Evolutionary conservation across 2,888 invertebrate species (phyloP).

Genomic region (Drosophila neotestacea): DNA sequence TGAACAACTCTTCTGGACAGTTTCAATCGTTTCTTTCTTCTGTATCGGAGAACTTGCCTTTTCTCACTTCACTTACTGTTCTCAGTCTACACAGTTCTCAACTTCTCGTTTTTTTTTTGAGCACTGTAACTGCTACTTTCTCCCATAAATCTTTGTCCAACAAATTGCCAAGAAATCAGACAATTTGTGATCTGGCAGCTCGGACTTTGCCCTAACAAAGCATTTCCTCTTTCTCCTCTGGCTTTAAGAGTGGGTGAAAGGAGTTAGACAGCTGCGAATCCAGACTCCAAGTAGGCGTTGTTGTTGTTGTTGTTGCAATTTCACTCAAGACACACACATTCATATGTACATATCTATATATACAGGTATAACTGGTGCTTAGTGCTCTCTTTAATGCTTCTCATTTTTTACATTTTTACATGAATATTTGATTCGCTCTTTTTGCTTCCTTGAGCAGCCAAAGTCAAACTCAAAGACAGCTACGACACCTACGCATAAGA

Average conservation of each 20-base stretch:
- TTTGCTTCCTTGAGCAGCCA: neutral
- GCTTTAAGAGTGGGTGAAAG: slow-evolving; percentile 73
- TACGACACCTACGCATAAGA: slow-evolving; percentile 26
- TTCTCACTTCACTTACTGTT: slow-evolving; percentile 2
- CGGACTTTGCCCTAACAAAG: slow-evolving; percentile 30
- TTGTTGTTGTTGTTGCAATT: slow-evolving; percentile 47
- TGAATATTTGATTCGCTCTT: slow-evolving; percentile 5
- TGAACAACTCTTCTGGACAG: slow-evolving; percentile 27
- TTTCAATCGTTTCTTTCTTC: slow-evolving; percentile 16
- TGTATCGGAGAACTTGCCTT: neutral
- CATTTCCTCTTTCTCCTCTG: slow-evolving; percentile 4
- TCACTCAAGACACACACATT: slow-evolving; percentile 44
- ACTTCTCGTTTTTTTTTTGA: slow-evolving; percentile 31
- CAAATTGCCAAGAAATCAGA: slow-evolving; percentile 60
- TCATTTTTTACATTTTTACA: slow-evolving; percentile 7
- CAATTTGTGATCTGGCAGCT: slow-evolving; percentile 51
- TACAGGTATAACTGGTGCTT: slow-evolving; percentile 53
- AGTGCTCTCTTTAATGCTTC: slow-evolving; percentile 19
- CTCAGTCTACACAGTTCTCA: slow-evolving; percentile 16
- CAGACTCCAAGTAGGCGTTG: slow-evolving; percentile 18
- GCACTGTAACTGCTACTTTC: slow-evolving; percentile 56
- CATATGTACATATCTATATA: neutral
- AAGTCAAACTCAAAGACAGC: slow-evolving; percentile 48
- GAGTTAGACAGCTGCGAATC: slow-evolving; percentile 68
- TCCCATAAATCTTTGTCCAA: slow-evolving; percentile 68